A percentile compares a stretch with the other conserved stretches of the same genome.
phyloP scores from a whole-genome alignment of 2,797 vertebrate species.

The Columba guinea region DNA sequence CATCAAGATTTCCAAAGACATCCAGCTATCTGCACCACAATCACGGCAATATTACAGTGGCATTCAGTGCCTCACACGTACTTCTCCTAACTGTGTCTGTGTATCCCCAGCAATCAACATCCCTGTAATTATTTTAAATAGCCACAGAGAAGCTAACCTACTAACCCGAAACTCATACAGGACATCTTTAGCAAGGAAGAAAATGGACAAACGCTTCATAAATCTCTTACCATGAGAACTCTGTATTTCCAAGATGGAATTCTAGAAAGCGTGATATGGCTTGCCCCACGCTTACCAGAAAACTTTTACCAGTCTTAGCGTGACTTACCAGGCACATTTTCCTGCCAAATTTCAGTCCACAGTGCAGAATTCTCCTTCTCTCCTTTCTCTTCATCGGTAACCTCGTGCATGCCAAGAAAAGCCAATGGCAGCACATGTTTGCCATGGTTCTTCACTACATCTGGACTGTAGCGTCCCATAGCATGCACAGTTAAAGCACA shows the following conservation, averaged over 20 bases:
- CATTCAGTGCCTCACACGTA: neutral
- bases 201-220: neutral
- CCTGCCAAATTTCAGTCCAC: slow-evolving; percentile 98
- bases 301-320: neutral
- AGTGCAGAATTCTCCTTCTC: slow-evolving; percentile 87
- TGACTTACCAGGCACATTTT: slow-evolving; percentile 92
- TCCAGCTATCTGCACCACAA: accelerated
- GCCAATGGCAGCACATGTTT: slow-evolving; percentile 90
- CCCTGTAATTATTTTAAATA: neutral
- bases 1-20: neutral
- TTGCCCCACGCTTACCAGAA: neutral
- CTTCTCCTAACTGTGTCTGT: neutral
- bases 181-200: neutral
- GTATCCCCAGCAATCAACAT: neutral
- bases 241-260: neutral
- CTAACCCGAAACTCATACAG: neutral
- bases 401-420: slow-evolving; percentile 97
- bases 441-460: slow-evolving; percentile 92
- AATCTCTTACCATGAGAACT: neutral
- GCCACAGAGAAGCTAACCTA: neutral
- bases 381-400: slow-evolving; percentile 86
- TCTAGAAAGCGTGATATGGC: neutral
- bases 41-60: neutral
- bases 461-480: slow-evolving; percentile 95
- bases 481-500: slow-evolving; percentile 91